Evolutionary conservation across 2,888 invertebrate genomes (phyloP).

Genomic region (Sipunculus nudus): DNA sequence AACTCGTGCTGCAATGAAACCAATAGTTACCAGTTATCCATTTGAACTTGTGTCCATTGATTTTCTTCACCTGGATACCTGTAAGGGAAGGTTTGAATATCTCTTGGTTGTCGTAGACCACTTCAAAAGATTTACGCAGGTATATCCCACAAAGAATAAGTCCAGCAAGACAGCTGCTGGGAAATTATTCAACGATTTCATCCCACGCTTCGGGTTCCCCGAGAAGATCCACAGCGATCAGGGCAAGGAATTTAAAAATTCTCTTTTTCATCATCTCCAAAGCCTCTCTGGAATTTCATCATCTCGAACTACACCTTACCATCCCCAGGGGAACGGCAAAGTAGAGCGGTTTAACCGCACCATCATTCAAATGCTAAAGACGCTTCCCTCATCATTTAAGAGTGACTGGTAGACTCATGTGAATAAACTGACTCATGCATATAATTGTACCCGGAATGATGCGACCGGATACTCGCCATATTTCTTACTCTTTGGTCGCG

Average conservation of each 20-base stretch:
- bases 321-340: slow-evolving; percentile 29
- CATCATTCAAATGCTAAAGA: slow-evolving; percentile 31
- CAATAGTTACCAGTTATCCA: slow-evolving; percentile 14
- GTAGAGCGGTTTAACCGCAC: slow-evolving; percentile 42
- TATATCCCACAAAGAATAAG: slow-evolving; percentile 28
- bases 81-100: slow-evolving; percentile 20
- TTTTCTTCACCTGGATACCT: slow-evolving; percentile 25
- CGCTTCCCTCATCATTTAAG: slow-evolving; percentile 27
- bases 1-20: slow-evolving; percentile 8
- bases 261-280: not conserved
- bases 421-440: slow-evolving; percentile 29
- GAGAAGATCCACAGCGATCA: slow-evolving; percentile 5
- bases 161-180: slow-evolving; percentile 28
- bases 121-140: slow-evolving; percentile 29
- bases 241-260: slow-evolving; percentile 2
- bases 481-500: slow-evolving; percentile 5
- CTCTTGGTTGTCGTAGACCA: slow-evolving; percentile 33
- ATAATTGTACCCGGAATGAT: slow-evolving; percentile 9
- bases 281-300: not conserved
- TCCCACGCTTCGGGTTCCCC: slow-evolving; percentile 31
- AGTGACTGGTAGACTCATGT: slow-evolving; percentile 32
- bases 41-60: slow-evolving; percentile 31
- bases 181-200: slow-evolving; percentile 22
- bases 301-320: slow-evolving; percentile 17
- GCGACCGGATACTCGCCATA: slow-evolving; percentile 7